A percentile compares a stretch with the other conserved stretches of the same genome.
Conservation (phyloP, 2,888 invertebrate species). For the Strigamia maritima region DNA sequence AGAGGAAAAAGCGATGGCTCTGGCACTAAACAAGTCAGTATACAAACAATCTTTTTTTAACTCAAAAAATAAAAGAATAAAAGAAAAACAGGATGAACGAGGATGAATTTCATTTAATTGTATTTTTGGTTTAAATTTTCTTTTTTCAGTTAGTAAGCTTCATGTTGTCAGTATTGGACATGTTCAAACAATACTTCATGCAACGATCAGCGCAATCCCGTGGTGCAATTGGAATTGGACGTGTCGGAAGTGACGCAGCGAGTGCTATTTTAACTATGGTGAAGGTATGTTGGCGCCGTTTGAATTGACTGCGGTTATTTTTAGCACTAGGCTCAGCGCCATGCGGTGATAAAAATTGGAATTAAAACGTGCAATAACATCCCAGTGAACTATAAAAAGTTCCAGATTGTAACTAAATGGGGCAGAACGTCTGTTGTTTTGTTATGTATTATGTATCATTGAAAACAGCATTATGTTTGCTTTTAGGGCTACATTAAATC, state of each 20-base stretch:
- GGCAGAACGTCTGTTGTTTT: too few relatives aligned
- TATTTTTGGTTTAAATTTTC: neutral
- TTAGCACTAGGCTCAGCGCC: neutral
- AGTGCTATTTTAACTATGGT: constrained; percentile 33
- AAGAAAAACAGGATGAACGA: too few relatives aligned
- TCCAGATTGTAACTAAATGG: too few relatives aligned
- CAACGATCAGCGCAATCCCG: constrained; percentile 27
- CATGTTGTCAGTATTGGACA: constrained; percentile 25
- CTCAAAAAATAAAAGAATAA: too few relatives aligned
- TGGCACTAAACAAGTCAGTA: neutral
- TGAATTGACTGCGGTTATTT: neutral
- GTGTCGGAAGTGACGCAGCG: constrained; percentile 21
- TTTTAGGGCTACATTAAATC: constrained; percentile 45
- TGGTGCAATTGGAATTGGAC: constrained; percentile 24
- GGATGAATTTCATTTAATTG: neutral
- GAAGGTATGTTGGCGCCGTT: neutral
- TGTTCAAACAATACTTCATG: constrained; percentile 11
- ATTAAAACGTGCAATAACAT: neutral
- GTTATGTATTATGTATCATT: too few relatives aligned
- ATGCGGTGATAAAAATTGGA: neutral
- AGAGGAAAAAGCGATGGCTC: constrained; percentile 16
- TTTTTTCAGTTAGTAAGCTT: constrained; percentile 19
- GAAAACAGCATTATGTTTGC: neutral
- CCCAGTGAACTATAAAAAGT: neutral
- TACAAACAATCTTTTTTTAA: neutral